phyloP scores from a whole-genome alignment of 2,888 invertebrate genomes.

The Drosophila histrio region DNA sequence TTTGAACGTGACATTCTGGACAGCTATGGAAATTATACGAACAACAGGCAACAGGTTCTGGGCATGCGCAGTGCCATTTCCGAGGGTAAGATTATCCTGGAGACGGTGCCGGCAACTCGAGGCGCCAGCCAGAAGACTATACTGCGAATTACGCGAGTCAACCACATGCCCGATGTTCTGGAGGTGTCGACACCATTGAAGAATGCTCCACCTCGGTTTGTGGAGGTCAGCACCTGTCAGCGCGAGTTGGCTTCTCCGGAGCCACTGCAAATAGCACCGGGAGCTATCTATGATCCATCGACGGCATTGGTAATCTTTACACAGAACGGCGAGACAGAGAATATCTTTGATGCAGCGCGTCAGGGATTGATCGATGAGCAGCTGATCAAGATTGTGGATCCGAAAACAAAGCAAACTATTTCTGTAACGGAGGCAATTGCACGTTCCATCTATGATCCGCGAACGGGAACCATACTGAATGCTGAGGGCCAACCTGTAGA shows the following conservation, averaged over 20 bases:
- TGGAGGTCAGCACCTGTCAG: constrained; percentile 85
- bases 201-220: constrained; percentile 85
- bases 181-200: constrained; percentile 87
- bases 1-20: constrained; percentile 92
- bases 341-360: constrained; percentile 90
- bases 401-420: constrained; percentile 88
- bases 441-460: constrained; percentile 90
- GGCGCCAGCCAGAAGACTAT: constrained; percentile 86
- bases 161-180: constrained; percentile 89
- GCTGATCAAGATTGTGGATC: constrained; percentile 89
- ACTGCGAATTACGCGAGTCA: constrained; percentile 89
- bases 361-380: constrained; percentile 89
- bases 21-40: constrained; percentile 90
- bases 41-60: constrained; percentile 86
- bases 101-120: constrained; percentile 85
- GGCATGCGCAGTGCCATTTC: constrained; percentile 90
- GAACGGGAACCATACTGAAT: constrained; percentile 89
- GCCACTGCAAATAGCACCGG: constrained; percentile 89
- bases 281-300: constrained; percentile 91
- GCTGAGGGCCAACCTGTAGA: constrained; percentile 88
- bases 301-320: constrained; percentile 90
- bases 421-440: constrained; percentile 90
- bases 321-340: constrained; percentile 88
- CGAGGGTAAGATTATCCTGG: constrained; percentile 87
- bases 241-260: constrained; percentile 85